Conservation (phyloP, 2,113 vertebrate genomes). For the Melanerpes aurifrons region DNA sequence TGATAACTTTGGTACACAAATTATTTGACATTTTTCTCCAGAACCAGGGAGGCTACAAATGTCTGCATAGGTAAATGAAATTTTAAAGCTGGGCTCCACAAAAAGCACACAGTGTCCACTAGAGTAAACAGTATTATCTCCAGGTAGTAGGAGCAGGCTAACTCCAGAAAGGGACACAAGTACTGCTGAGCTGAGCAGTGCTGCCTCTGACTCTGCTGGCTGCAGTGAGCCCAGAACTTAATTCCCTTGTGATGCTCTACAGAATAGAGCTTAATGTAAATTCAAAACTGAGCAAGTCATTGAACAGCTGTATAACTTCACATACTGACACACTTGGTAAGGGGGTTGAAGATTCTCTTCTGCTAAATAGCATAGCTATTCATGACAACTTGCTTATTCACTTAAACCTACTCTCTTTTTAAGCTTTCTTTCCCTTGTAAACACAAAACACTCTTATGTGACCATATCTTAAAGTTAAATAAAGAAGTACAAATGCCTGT, state of each 20-base stretch:
- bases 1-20: not conserved
- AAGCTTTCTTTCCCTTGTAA: slow-evolving; percentile 10
- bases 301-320: not conserved
- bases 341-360: slow-evolving; percentile 26
- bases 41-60: not conserved
- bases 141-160: not conserved
- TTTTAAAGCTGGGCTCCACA: not conserved
- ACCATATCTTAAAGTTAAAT: not conserved
- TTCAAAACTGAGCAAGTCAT: not conserved
- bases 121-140: not conserved
- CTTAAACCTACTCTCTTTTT: not conserved
- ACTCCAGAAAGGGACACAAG: not conserved
- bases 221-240: not conserved
- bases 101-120: not conserved
- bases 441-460: not conserved
- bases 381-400: slow-evolving; percentile 18
- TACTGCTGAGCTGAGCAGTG: not conserved
- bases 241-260: not conserved
- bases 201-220: not conserved
- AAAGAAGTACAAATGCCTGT: slow-evolving; percentile 16
- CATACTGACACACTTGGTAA: slow-evolving; percentile 3
- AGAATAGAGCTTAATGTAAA: not conserved
- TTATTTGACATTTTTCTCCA: not conserved
- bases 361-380: slow-evolving; percentile 21
- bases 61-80: not conserved